Evolutionary conservation across 2,888 invertebrate species (phyloP), one percentile per base, ranked within the genome.

Genomic region (Didymodactylos carnosus): DNA sequence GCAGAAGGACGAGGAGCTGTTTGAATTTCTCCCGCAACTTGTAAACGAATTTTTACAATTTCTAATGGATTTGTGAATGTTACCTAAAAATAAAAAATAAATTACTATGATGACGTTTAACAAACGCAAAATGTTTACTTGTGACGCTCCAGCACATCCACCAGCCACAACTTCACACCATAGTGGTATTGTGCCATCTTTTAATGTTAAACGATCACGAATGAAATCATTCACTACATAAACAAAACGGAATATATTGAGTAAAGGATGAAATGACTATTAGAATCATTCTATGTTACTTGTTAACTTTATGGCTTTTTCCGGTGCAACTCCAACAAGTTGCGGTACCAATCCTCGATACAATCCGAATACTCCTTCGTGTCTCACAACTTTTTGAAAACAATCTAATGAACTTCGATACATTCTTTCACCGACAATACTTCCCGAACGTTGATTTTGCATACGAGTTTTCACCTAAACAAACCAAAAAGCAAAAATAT

Each of bases 221-320:
- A 95, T 89, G 43, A 97, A 88, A 84, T 98, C 97, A 83, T 98
- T 98, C 79, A 91, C 69, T 76, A n/a, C n/a, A n/a, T n/a, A n/a
- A n/a, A n/a, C n/a, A n/a, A n/a, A n/a, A n/a, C n/a, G n/a, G n/a
- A n/a, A n/a, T n/a, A n/a, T n/a, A n/a, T n/a, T n/a, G n/a, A n/a
- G n/a, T n/a, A n/a, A n/a, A n/a, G n/a, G n/a, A n/a, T n/a, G n/a
- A n/a, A n/a, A n/a, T n/a, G n/a, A n/a, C n/a, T n/a, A n/a, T n/a
- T n/a, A n/a, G n/a, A n/a, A n/a, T n/a, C n/a, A n/a, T n/a, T n/a
- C n/a, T n/a, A n/a, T n/a, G n/a, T n/a, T n/a, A n/a, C n/a, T n/a
- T n/a, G 94, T 95, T 76, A 98, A 86, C 84, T 98, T 99, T 79
- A 98, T 98, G 80, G 98, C 98, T 83, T 98, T 98, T 82, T 99